Conservation (phyloP, 2,888 invertebrate genomes). For the Nymphalis c-album region DNA sequence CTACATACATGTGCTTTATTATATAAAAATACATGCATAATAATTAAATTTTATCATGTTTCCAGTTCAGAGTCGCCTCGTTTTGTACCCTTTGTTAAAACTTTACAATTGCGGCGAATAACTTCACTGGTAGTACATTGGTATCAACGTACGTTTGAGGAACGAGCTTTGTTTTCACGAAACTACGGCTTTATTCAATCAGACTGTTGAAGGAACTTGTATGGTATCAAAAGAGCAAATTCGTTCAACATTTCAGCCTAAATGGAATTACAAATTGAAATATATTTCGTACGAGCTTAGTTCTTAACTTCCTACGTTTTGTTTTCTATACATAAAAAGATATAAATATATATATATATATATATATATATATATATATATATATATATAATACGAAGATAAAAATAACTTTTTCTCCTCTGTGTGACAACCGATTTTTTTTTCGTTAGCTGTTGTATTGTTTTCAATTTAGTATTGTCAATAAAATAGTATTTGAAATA, state of each 20-base stretch:
- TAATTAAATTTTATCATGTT: slow-evolving; percentile 1
- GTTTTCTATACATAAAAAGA: too few species aligned
- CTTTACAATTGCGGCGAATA: slow-evolving; percentile 37
- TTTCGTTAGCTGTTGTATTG: too few species aligned
- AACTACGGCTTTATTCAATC: slow-evolving; percentile 28
- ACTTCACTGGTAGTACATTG: slow-evolving; percentile 4
- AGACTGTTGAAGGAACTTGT: slow-evolving; percentile 7
- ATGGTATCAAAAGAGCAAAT: slow-evolving; percentile 19
- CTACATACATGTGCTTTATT: too few species aligned
- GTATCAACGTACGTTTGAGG: slow-evolving; percentile 11
- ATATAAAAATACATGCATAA: not conserved
- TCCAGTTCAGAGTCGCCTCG: slow-evolving; percentile 33
- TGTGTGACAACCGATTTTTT: too few species aligned
- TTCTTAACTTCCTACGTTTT: too few species aligned
- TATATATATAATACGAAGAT: too few species aligned
- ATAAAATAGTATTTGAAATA: too few species aligned
- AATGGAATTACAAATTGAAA: not conserved
- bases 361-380: too few species aligned
- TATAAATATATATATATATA: too few species aligned
- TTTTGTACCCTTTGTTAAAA: slow-evolving; percentile 43
- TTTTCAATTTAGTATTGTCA: too few species aligned
- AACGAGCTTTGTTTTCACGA: slow-evolving; percentile 24
- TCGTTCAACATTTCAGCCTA: slow-evolving; percentile 1
- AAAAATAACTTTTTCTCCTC: too few species aligned
- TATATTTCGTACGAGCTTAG: too few species aligned